Evolutionary conservation across 2,797 vertebrate species (phyloP), one percentile per base, ranked within the genome.

Genomic region (Sciurus vulgaris): DNA sequence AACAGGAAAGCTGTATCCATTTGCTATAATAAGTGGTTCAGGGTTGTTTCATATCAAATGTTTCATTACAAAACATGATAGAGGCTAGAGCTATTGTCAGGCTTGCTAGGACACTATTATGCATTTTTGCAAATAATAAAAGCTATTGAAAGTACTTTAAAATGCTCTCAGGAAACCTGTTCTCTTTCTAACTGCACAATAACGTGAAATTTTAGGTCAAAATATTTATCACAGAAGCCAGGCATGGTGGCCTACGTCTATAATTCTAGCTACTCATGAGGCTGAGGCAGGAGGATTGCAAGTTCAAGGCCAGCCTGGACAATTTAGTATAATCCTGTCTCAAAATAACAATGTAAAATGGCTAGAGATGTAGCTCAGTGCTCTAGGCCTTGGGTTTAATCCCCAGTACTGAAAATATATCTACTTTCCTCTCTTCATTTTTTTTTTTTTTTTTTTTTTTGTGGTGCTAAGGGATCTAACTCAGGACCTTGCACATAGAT

Each of bases 121-220:
- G 49, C 93, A 96, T 91, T 86, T 93, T 86, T 87, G 73, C 26
- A 97, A 93, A 95, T 76, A 77, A 78, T 49, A 82, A 93, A 90
- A 63, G 12, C 28, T 63, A 78, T 97, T 91, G 93, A 94, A 96
- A 89, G 86, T 98, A 97, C 95, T 89, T 96, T 93, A 96, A 94
- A 79, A 73, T 63, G 96, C 72, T 82, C 47, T 95, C 87, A 96
- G 65, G 38, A 96, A 95, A 97, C 93, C 81, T 93, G 51, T 35
- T 63, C 56, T 93, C 91, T 35, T 96, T 97, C 89, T 89, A 95
- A 72, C 86, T 97, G 95, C 97, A 67, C 15, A 98, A 96, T 86
- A 96, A 70, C 93, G 95, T 88, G 96, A 97, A 70, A 41, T 59
- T 97, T 98, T 78, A 85, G 91, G 2, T 92, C 72, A 96, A 72